phyloP scores from a whole-genome alignment of 2,888 invertebrate genomes.

The Protodeltote pygarga region DNA sequence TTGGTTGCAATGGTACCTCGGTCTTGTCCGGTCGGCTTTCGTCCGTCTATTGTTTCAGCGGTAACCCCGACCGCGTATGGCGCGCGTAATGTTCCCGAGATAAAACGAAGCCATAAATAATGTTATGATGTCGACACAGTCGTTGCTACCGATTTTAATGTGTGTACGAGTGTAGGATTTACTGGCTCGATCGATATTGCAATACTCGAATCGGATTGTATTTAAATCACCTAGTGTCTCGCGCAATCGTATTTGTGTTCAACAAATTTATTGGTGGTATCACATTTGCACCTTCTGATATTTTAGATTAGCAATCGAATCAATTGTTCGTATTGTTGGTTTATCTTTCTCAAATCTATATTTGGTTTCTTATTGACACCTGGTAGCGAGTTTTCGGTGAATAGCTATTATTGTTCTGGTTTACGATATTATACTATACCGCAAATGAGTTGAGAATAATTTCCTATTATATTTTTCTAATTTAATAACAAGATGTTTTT shows the following conservation, averaged over 20 bases:
- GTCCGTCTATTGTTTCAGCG: conserved; percentile 47
- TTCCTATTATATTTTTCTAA: too few relatives aligned
- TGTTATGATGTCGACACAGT: conserved; percentile 66
- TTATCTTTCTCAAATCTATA: conserved; percentile 13
- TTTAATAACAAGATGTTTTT: too few relatives aligned
- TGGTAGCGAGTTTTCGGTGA: too few relatives aligned
- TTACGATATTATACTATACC: too few relatives aligned
- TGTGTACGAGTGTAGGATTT: conserved; percentile 66
- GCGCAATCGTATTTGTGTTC: conserved; percentile 48
- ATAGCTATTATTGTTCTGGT: too few relatives aligned
- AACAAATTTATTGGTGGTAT: conserved; percentile 53
- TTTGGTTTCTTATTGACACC: conserved; percentile 15
- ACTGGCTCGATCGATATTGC: conserved; percentile 63
- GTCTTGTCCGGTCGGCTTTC: conserved; percentile 52
- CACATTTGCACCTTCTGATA: conserved; percentile 39
- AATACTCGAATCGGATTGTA: conserved; percentile 52
- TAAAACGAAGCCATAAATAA: conserved; percentile 70
- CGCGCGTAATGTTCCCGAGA: conserved; percentile 49
- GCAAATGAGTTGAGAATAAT: too few relatives aligned
- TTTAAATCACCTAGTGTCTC: conserved; percentile 54
- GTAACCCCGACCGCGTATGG: conserved; percentile 44
- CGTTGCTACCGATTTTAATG: conserved; percentile 67
- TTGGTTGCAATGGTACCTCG: conserved; percentile 65
- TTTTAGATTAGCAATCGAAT: conserved; percentile 39
- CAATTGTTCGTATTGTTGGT: conserved; percentile 41